phyloP scores from a whole-genome alignment of 2,113 vertebrate genomes.

The Oreocharis arfaki region DNA sequence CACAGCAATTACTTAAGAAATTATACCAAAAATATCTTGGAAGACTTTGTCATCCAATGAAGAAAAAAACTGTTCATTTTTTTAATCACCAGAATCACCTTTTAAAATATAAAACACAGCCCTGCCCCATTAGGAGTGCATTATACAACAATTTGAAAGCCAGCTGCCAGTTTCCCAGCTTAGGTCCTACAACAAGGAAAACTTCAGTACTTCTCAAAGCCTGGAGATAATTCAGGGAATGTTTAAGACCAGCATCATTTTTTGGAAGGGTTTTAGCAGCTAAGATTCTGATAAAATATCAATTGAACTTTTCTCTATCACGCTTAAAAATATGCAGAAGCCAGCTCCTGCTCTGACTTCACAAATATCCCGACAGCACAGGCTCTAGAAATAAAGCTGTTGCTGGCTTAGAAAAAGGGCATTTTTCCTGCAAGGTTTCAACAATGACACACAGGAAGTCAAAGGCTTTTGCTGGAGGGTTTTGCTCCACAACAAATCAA shows the following conservation, averaged over 20 bases:
- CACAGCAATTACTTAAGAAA: not conserved
- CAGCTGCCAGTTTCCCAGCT: not conserved
- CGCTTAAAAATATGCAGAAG: not conserved
- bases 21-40: not conserved
- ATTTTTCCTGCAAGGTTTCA: not conserved
- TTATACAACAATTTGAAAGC: not conserved
- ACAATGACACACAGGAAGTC: not conserved
- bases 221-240: not conserved
- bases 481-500: not conserved
- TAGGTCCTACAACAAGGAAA: not conserved
- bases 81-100: not conserved
- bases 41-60: not conserved
- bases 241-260: not conserved
- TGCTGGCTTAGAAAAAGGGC: not conserved
- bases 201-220: not conserved
- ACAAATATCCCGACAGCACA: not conserved
- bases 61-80: not conserved
- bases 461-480: not conserved
- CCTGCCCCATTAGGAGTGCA: not conserved
- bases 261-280: not conserved
- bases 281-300: not conserved
- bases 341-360: not conserved
- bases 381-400: not conserved
- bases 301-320: not conserved
- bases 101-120: not conserved